phyloP scores from a whole-genome alignment of 2,113 vertebrate species.

The Dascyllus trimaculatus region DNA sequence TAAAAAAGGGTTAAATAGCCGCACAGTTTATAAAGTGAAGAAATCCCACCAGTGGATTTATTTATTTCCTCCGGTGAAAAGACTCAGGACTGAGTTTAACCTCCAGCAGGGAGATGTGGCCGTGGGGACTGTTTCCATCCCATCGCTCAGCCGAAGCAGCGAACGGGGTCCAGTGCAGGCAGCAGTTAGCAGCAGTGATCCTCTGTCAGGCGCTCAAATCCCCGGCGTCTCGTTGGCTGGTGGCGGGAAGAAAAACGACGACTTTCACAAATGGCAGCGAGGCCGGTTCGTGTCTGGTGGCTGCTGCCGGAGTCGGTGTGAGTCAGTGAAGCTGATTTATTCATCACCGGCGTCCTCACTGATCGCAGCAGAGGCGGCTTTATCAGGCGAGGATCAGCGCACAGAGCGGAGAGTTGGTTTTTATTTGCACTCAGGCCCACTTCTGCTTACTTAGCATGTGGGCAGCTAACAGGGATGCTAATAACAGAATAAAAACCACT shows the following conservation, averaged over 20 bases:
- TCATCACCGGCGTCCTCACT: conserved; percentile 8
- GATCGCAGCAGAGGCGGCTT: conserved; percentile 8
- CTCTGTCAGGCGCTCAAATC: conserved; percentile 51
- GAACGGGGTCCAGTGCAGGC: conserved; percentile 54
- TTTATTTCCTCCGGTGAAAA: conserved; percentile 25
- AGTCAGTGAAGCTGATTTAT: conserved; percentile 59
- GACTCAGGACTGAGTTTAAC: conserved; percentile 44
- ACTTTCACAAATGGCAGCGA: conserved; percentile 67
- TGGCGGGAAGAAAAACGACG: conserved; percentile 45
- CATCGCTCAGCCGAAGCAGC: conserved; percentile 47
- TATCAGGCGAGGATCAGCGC: no score
- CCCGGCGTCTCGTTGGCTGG: conserved; percentile 70
- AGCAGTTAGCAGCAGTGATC: conserved; percentile 59
- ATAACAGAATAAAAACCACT: no score
- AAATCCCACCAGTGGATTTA: conserved; percentile 20
- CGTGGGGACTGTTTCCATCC: conserved; percentile 40
- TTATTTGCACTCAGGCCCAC: no score
- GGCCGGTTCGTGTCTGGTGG: conserved; percentile 56
- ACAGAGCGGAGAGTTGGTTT: no score
- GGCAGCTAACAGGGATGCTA: no score
- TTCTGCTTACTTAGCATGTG: no score
- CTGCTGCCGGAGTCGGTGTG: conserved; percentile 48
- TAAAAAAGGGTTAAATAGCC: conserved; percentile 48
- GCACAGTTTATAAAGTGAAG: neutral
- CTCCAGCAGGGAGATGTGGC: conserved; percentile 61